phyloP scores from a whole-genome alignment of 2,113 vertebrate genomes.

The Rhombomys opimus region DNA sequence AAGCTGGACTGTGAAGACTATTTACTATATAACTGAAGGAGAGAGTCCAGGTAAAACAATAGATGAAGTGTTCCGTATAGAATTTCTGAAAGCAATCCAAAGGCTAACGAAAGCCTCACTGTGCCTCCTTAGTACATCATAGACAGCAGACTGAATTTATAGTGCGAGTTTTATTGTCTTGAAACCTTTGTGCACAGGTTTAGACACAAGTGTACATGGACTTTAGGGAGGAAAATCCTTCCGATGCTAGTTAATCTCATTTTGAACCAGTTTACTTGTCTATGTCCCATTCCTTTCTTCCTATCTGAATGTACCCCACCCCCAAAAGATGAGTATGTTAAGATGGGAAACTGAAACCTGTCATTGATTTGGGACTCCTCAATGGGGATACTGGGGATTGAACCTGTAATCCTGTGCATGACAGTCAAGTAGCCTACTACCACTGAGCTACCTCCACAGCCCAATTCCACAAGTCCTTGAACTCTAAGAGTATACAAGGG shows the following conservation, averaged over 20 bases:
- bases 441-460: not conserved
- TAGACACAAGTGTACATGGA: not conserved
- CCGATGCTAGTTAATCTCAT: not conserved
- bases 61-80: not conserved
- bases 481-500: not conserved
- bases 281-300: constrained; percentile 1
- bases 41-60: not conserved
- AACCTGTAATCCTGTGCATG: not conserved
- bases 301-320: not conserved
- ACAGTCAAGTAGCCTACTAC: not conserved
- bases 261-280: not conserved
- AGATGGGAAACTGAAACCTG: not conserved
- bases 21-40: constrained; percentile 23
- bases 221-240: not conserved
- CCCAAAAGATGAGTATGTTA: not conserved
- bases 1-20: constrained; percentile 15
- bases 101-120: not conserved
- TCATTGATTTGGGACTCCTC: not conserved
- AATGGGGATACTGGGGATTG: not conserved
- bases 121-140: not conserved
- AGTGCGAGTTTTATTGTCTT: not conserved
- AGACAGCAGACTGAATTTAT: not conserved
- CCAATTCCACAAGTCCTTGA: not conserved
- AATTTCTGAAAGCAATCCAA: constrained; percentile 24
- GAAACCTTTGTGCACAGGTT: not conserved